Base-by-base conservation (phyloP, 2,888 invertebrate genomes). In the Osmoderma eremita region DNA sequence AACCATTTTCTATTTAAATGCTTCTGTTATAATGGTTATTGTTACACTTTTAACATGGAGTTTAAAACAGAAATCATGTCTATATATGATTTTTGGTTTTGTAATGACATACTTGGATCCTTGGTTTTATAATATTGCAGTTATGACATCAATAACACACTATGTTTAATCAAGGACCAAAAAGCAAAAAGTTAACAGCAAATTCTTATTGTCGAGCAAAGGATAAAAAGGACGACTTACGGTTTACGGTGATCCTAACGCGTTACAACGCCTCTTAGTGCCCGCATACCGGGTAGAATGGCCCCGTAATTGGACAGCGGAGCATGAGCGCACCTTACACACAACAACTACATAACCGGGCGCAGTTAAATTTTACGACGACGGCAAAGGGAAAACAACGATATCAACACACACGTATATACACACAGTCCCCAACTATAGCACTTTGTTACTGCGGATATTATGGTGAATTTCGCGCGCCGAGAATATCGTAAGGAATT, bases 401-500 rank as follows among this genome's bases (percentile, higher is more conserved):
- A 24, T 54, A 54, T 54, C 53, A 15, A 56, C 56, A 56, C 42
- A 41, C 13, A 45, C 6, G 45, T 45, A 13, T 10, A 15, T 45
- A 48, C 48, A 17, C 20, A 48, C 17, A 18, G 20, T 56, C 41
- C n/a, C n/a, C 22, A 42, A 56, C 53, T 17, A 56, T 42, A 41
- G 42, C 15, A 10, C 6, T 30, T 10, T 6, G 30, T 30, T 30
- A 10, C n/a, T n/a, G 30, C 30, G 56, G 15, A 24, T 39, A 24
- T 41, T 56, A 56, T 20, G 42, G 56, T 56, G 41, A 56, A 56
- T 42, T 56, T 56, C 41, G 41, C 56, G 41, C 24, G 15, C 42
- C 13, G 56, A 41, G 56, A 56, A 56, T 56, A 56, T 24, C 22
- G 39, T 56, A 56, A 56, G 56, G 41, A 56, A 56, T 56, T 56